Evolutionary conservation across 37 sponge, comb jelly and placozoan species (phyloP).

Genomic region (Mnemiopsis leidyi): DNA sequence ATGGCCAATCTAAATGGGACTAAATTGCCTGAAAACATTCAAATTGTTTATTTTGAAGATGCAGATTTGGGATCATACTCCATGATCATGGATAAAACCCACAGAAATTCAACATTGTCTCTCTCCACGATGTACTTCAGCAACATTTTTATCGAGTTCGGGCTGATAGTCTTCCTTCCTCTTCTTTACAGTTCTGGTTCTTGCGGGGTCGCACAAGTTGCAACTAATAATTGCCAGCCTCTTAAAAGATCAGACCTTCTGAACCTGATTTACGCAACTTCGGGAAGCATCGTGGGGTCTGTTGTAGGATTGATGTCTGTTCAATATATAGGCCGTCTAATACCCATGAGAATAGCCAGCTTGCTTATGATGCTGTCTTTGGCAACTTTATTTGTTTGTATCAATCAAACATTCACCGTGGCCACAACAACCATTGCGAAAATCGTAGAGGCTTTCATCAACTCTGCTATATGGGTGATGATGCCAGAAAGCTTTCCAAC

Average conservation of each 20-base stretch:
- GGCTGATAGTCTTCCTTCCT: not conserved
- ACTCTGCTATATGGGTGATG: not conserved
- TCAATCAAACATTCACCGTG: not conserved
- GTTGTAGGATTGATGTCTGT: not conserved
- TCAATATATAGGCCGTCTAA: not conserved
- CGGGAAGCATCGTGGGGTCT: not conserved
- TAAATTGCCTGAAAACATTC: not conserved
- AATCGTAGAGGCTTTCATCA: not conserved
- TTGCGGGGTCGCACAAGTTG: not conserved
- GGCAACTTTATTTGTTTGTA: not conserved
- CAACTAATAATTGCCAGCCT: not conserved
- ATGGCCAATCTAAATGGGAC: not conserved
- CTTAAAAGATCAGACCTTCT: not conserved
- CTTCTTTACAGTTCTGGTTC: not conserved
- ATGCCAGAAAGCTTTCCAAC: constrained; percentile 12
- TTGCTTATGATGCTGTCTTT: not conserved
- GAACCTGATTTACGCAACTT: not conserved
- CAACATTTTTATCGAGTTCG: constrained; percentile 45
- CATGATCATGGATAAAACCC: not conserved
- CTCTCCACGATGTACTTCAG: not conserved
- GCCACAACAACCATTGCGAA: not conserved
- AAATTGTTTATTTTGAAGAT: not conserved
- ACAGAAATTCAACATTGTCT: not conserved
- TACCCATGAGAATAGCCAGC: not conserved
- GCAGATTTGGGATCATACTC: not conserved